A percentile compares a stretch with the other conserved stretches of the same genome.
These are phyloP conservation scores for Epicampocera succincta DNA, from an alignment of 2,888 invertebrate genomes.

Conservation along the genomic window DNA sequence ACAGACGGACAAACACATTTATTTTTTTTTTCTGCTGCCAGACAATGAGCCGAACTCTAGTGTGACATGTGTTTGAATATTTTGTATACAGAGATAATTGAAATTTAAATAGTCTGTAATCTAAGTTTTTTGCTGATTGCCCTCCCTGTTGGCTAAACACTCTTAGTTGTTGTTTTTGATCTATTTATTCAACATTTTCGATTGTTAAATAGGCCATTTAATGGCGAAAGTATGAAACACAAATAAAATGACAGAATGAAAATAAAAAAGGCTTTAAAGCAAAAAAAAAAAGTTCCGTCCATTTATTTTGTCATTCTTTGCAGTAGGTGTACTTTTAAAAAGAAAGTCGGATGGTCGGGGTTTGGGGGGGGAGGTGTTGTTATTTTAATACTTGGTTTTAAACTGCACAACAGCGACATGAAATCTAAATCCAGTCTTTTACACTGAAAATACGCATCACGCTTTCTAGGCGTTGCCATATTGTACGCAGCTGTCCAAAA, in stretches of 20 bases:
- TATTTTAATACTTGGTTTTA: not conserved
- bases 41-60: conserved; percentile 47
- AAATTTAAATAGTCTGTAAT: conserved; percentile 47
- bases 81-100: conserved; percentile 28
- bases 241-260: not conserved
- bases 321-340: no score
- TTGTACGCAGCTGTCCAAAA: no score
- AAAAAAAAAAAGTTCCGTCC: no score
- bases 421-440: no score
- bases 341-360: no score
- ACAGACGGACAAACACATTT: conserved; percentile 8
- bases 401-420: not conserved
- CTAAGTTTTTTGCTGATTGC: conserved; percentile 30
- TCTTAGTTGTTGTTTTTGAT: conserved; percentile 36
- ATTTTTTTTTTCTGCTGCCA: conserved; percentile 13
- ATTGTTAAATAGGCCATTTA: conserved; percentile 35
- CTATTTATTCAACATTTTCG: conserved; percentile 38
- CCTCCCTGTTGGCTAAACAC: conserved; percentile 16
- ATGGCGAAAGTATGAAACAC: not conserved
- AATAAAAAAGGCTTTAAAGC: not conserved
- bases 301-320: no score
- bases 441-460: no score
- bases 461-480: no score
- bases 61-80: conserved; percentile 18
- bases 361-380: no score